Conservation (phyloP, 2,888 invertebrate genomes). For the Ethmia dodecea region DNA sequence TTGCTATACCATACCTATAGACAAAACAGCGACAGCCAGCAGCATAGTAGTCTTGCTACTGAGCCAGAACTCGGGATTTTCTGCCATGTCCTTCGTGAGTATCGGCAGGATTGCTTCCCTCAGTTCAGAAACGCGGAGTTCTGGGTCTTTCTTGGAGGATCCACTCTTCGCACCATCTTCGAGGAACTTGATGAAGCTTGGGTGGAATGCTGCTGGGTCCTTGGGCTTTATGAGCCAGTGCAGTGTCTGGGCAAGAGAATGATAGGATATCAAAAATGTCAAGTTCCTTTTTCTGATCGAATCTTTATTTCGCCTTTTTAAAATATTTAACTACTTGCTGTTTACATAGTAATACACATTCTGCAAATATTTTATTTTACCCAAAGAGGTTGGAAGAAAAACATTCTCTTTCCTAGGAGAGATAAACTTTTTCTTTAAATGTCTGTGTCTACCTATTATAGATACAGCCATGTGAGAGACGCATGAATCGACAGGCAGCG, state of each 20-base stretch:
- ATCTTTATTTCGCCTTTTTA: too few relatives aligned
- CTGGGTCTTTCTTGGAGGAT: conserved; percentile 84
- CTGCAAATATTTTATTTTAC: too few relatives aligned
- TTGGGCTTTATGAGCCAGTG: conserved; percentile 92
- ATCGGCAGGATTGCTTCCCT: conserved; percentile 80
- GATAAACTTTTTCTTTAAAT: too few relatives aligned
- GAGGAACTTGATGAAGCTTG: conserved; percentile 84
- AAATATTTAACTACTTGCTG: too few relatives aligned
- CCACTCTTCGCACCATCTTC: conserved; percentile 85
- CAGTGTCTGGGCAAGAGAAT: conserved; percentile 67
- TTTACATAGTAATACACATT: too few relatives aligned
- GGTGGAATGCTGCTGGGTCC: conserved; percentile 89
- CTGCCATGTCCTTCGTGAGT: conserved; percentile 73
- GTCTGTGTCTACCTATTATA: too few relatives aligned
- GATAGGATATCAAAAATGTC: neutral
- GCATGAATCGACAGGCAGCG: too few relatives aligned
- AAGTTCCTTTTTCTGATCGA: too few relatives aligned
- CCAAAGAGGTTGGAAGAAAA: too few relatives aligned
- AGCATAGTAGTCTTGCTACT: conserved; percentile 81
- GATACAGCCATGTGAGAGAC: too few relatives aligned
- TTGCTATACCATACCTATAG: conserved; percentile 80
- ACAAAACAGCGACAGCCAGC: conserved; percentile 83
- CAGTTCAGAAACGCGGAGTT: conserved; percentile 82
- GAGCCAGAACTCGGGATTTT: conserved; percentile 83
- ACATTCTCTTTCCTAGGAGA: too few relatives aligned